A percentile compares a stretch with the other conserved stretches of the same genome.
Conservation (phyloP, 37 sponge, comb jelly and placozoan genomes). For the Chondrilla cf. caribensis region DNA sequence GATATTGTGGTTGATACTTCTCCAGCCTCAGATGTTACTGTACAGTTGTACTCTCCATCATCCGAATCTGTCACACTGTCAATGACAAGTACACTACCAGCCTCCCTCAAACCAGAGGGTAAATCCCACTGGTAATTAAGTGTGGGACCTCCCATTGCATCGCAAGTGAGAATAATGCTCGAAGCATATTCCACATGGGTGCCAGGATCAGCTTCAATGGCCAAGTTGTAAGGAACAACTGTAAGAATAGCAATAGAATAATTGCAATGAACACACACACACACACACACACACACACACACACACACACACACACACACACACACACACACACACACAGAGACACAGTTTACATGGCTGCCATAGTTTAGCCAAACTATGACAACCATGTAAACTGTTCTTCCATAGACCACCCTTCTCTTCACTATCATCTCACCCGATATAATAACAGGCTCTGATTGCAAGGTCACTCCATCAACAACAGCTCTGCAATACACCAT, state of each 20-base stretch:
- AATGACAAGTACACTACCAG: not conserved
- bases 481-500: not conserved
- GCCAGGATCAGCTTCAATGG: not conserved
- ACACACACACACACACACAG: too few relatives aligned
- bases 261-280: too few relatives aligned
- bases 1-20: too few relatives aligned
- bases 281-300: not conserved
- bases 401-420: too few relatives aligned
- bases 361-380: too few relatives aligned
- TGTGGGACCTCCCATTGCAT: conserved; percentile 7
- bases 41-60: not conserved
- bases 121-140: conserved; percentile 2
- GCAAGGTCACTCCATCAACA: not conserved
- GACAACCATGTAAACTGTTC: too few relatives aligned
- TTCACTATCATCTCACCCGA: conserved; percentile 3
- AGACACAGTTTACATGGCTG: too few relatives aligned
- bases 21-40: not conserved
- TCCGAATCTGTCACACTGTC: not conserved
- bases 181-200: not conserved
- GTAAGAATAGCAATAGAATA: too few relatives aligned
- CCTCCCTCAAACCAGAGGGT: not conserved
- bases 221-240: not conserved
- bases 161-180: not conserved
- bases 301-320: too few relatives aligned
- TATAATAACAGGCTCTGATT: not conserved